Evolutionary conservation across 2,888 invertebrate species (phyloP), one percentile per base, ranked within the genome.

Genomic region (Therioaphis trifolii): DNA sequence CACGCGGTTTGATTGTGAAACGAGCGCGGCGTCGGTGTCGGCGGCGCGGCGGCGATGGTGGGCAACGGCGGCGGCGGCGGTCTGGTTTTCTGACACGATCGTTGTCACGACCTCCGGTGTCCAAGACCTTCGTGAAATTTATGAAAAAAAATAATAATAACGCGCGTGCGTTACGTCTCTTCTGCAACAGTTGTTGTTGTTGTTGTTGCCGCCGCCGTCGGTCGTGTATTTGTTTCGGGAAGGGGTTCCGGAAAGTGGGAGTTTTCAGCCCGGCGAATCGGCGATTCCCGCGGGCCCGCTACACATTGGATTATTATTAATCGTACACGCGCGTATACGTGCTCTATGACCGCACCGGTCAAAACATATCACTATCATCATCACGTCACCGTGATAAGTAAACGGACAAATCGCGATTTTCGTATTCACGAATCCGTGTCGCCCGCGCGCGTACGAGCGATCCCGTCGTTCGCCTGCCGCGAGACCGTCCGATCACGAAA

Each of bases 121-220:
- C 75, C 75, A 61, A 76, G 75, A 76, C 75, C 75, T 76, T 76
- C 75, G 61, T 40, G 18, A 43, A 75, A 75, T 75, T 58, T 15
- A 55, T 27, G 21, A 52, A 43, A 75, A 75, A 58, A 75, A 71
- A 75, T n/a, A n/a, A n/a, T n/a, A n/a, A n/a, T n/a, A n/a, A 21
- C 21, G 14, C 35, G 15, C 55, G 11, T 29, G 24, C 11, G 71
- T 29, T 12, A 29, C 72, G 29, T 72, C 72, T 72, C 24, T 29
- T n/a, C 27, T 49, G 18, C 18, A 21, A 15, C 40, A 69, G 15
- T 12, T 15, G 4, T 69, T n/a, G 43, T 40, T 21, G 5, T 24
- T 46, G 21, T 14, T 69, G 21, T 69, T 43, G 18, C 27, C 4
- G 40, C n/a, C 9, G 2, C 55, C 3, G 5, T 14, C 46, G 49